Percentiles rank a stretch among this genome's conserved stretches.
phyloP scores from a whole-genome alignment of 2,113 vertebrate genomes.

The Sarotherodon lohbergeri region DNA sequence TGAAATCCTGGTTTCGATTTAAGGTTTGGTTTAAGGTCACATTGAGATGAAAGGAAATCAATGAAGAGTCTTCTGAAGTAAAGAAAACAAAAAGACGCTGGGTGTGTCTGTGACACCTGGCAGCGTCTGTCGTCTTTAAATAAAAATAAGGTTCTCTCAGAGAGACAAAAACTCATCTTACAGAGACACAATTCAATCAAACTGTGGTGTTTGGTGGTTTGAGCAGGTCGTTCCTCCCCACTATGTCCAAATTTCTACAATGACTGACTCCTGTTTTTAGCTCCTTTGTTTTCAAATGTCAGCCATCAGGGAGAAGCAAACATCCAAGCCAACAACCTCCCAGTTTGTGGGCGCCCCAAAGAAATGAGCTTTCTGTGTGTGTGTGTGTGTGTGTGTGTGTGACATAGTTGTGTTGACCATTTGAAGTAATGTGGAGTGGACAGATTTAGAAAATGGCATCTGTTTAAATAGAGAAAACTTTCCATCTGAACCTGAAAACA shows the following conservation, averaged over 20 bases:
- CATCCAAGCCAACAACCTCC: neutral
- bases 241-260: neutral
- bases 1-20: neutral
- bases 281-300: neutral
- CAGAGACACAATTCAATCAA: neutral
- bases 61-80: neutral
- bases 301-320: neutral
- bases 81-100: neutral
- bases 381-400: neutral
- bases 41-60: neutral
- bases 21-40: neutral
- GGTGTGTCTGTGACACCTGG: neutral
- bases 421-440: neutral
- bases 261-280: neutral
- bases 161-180: neutral
- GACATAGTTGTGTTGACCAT: neutral
- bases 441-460: constrained; percentile 23
- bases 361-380: neutral
- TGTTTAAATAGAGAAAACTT: neutral
- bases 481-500: neutral
- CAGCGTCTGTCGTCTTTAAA: neutral
- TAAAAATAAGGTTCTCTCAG: rapidly evolving
- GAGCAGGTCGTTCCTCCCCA: neutral
- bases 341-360: neutral
- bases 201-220: neutral